phyloP scores from a whole-genome alignment of 2,888 invertebrate genomes.

The Erebia ligea region DNA sequence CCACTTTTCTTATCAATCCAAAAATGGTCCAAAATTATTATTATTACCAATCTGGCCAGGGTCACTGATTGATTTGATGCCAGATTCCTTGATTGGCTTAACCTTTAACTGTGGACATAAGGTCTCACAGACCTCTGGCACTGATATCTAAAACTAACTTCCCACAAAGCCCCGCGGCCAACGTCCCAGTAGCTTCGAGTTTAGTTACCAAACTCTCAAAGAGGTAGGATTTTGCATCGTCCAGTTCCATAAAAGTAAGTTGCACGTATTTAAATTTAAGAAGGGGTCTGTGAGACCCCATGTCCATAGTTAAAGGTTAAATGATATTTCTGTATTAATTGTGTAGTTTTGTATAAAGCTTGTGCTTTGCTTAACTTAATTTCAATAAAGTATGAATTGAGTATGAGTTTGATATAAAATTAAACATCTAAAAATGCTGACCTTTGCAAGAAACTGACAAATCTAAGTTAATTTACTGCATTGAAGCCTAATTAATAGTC shows the following conservation, averaged over 20 bases:
- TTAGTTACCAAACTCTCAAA: too few species aligned
- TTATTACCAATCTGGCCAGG: background rate
- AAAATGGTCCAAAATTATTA: background rate
- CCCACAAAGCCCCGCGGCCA: too few species aligned
- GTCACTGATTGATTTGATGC: background rate
- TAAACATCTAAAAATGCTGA: background rate
- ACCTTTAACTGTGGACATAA: too few species aligned
- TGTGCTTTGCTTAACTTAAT: background rate
- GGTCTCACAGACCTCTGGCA: too few species aligned
- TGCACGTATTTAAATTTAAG: too few species aligned
- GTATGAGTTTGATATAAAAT: background rate
- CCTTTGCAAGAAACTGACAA: background rate
- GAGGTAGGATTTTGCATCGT: too few species aligned
- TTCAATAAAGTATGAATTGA: too few species aligned
- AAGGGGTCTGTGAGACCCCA: too few species aligned
- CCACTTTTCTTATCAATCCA: background rate
- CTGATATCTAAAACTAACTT: too few species aligned
- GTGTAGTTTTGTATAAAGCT: background rate
- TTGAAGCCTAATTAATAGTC: constrained; percentile 17
- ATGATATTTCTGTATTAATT: background rate
- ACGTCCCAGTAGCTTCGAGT: too few species aligned
- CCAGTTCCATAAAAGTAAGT: too few species aligned
- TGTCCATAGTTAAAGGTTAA: background rate
- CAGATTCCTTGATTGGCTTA: background rate
- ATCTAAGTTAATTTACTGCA: background rate